A percentile compares a stretch with the other conserved stretches of the same genome.
These are phyloP conservation scores for Hirtodrosophila duncani DNA, from an alignment of 2,888 invertebrate species.

Conservation along the genomic window DNA sequence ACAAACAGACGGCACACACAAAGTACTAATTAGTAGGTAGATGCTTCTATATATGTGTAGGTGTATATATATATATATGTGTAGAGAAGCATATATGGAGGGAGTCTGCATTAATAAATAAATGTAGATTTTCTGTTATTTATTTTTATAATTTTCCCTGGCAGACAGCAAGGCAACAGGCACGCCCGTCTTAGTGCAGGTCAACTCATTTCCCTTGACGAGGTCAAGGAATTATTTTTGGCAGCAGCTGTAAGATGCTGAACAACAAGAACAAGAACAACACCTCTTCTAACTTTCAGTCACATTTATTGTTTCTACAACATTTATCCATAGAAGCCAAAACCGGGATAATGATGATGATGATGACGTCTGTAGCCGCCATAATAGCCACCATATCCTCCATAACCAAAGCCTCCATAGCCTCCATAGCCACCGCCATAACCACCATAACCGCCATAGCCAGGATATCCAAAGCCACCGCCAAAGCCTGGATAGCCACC, in stretches of 20 bases:
- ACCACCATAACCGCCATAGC: conserved; percentile 22
- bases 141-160: conserved; percentile 63
- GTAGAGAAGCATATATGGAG: neutral
- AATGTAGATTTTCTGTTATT: conserved; percentile 62
- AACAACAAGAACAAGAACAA: neutral
- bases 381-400: conserved; percentile 6
- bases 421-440: conserved; percentile 11
- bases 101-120: conserved; percentile 57
- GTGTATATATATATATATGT: too few relatives aligned
- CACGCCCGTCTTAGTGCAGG: conserved; percentile 48
- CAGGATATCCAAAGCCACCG: conserved; percentile 6
- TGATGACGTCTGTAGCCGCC: conserved; percentile 4
- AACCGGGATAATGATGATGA: neutral
- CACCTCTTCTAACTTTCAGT: conserved; percentile 11
- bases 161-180: conserved; percentile 36
- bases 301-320: conserved; percentile 17
- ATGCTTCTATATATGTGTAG: neutral
- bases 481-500: conserved; percentile 1
- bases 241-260: conserved; percentile 18
- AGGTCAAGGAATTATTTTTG: conserved; percentile 64
- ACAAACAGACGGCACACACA: conserved; percentile 51
- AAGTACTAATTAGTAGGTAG: conserved; percentile 51
- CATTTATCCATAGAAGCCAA: conserved; percentile 12
- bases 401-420: conserved; percentile 9
- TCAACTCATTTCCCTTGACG: conserved; percentile 54